Conservation (phyloP, 2,888 invertebrate species). For the Lithophane socia region DNA sequence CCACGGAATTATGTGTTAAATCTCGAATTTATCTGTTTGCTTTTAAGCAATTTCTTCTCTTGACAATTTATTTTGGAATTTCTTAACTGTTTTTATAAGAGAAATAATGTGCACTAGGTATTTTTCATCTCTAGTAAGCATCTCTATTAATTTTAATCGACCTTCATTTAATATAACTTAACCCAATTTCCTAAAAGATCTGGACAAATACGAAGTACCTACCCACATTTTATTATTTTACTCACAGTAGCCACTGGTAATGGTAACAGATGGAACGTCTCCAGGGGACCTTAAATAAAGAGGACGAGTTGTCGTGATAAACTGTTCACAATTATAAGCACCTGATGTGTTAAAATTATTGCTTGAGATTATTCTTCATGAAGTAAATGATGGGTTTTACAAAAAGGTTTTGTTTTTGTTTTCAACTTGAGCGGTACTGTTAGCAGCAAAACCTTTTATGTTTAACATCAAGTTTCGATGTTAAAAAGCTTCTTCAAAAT, state of each 20-base stretch:
- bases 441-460: constrained; percentile 26
- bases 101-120: neutral
- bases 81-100: neutral
- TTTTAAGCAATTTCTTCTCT: neutral
- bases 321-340: constrained; percentile 34
- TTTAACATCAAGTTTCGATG: constrained; percentile 29
- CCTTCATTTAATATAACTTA: neutral
- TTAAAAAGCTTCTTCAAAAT: constrained; percentile 20
- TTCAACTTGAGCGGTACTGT: neutral
- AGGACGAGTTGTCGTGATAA: constrained; percentile 14
- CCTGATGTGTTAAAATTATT: constrained; percentile 46
- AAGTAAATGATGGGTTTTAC: constrained; percentile 17
- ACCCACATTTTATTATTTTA: constrained; percentile 2
- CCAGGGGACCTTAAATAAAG: constrained; percentile 7
- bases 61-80: neutral
- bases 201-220: neutral
- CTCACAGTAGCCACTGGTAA: neutral
- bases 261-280: constrained; percentile 30
- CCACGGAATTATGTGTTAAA: neutral
- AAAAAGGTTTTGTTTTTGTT: constrained; percentile 39
- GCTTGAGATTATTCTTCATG: constrained; percentile 32
- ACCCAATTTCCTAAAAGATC: neutral
- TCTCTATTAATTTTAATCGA: neutral
- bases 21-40: neutral
- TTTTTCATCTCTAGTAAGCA: neutral